Evolutionary conservation across 2,113 vertebrate species (phyloP), one percentile per base, ranked within the genome.

Genomic region (Lutjanus erythropterus): DNA sequence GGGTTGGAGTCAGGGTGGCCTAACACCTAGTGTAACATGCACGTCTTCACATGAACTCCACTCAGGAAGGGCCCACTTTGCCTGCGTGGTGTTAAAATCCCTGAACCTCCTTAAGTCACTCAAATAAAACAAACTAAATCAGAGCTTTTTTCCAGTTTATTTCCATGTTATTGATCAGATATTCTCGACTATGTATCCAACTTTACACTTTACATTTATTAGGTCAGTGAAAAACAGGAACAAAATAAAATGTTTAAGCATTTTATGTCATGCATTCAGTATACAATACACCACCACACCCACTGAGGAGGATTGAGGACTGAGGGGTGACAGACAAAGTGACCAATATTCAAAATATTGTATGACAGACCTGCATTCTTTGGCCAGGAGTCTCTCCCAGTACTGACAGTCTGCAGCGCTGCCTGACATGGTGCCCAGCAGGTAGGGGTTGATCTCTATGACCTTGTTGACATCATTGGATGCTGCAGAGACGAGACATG

Each of bases 401-500:
- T 96, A 92, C 87, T 94, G 94, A 3, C 97, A 97, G 87, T 97
- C 97, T 0, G 96, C 96, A 0, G 97, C 97, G 33, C 88, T 90
- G 1, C 97, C 96, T 0, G 97, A 96, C 97, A 97, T 97, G 83
- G 96, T 97, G 19, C 96, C 97, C 67, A 97, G 91, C 82, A 97
- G 93, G 92, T 96, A 97, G 0, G 96, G 87, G 85, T 97, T 97
- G 83, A 97, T 97, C 90, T 97, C 96, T 14, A 97, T 97, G 61
- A 97, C 97, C 85, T 97, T 97, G 82, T 97, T 97, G 6, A 4
- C 21, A 35, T 81, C 75, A 0, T 92, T 72, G 15, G 87, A 87
- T 1, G 0, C 96, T 97, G 83, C 9, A 58, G 41, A 58, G 39
- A n/a, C n/a, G 9, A 2, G 37, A 62, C 35, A 25, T 55, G 27